Evolutionary conservation across 2,797 vertebrate genomes (phyloP), one percentile per base, ranked within the genome.

Genomic region (Micromesistius poutassou): DNA sequence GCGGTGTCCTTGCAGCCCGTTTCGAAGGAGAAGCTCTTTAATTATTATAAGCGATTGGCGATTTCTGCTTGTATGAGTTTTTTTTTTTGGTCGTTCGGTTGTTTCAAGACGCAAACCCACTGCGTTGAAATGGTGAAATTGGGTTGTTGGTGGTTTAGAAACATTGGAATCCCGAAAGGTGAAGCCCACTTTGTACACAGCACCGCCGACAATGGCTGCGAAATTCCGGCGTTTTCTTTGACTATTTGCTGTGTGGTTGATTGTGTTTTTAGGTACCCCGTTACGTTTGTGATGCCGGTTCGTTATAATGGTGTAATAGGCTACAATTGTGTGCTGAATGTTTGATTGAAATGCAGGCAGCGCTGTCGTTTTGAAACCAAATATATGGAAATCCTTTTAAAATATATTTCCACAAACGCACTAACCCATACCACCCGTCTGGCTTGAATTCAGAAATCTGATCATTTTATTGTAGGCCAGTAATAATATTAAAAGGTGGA

Each of bases 1-100:
- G 89, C 89, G 86, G 85, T 92, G 93, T 91, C 93, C 91, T 94
- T 93, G 91, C 88, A 89, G 84, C 86, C 85, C 72, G 71, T 38
- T 38, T 19, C 68, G 68, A 71, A 71, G 68, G 68, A 71, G 68
- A 71, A 13, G 4, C 68, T 31, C 68, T 30, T 10, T 9, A n/a
- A n/a, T 13, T 16, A 14, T 42, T 9, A 13, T 42, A 42, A 13
- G 13, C 22, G 46, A 55, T 22, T 22, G 4, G 46, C 5, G 40
- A 46, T 12, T 7, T 46, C 16, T 22, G 46, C 22, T 22, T 19
- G 3, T 13, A 46, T 13, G 46, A 19, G 22, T n/a, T 62, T 5
- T 62, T n/a, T 7, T 62, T 62, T 62, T 25, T n/a, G 4, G 13
- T 30, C 25, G 62, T 5, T 12, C 22, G 22, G n/a, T 68, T 30